Percentiles rank a stretch among this genome's conserved stretches.
phyloP scores from a whole-genome alignment of 2,797 vertebrate genomes.

The Brachyrhaphis roseni region DNA sequence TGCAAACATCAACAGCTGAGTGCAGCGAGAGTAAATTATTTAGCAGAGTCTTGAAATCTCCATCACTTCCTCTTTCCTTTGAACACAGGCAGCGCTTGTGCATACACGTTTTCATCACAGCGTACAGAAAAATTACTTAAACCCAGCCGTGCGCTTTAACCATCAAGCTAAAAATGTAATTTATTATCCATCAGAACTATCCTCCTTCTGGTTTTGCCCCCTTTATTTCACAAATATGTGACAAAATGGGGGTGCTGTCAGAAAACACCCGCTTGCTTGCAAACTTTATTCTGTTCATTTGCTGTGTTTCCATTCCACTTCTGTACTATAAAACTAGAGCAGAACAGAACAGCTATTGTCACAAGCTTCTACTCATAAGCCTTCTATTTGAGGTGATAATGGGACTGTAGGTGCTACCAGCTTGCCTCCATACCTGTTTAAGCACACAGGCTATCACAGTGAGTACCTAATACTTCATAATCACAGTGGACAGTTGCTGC shows the following conservation, averaged over 20 bases:
- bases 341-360: constrained; percentile 48
- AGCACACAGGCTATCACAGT: constrained; percentile 7
- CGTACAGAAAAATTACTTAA: constrained; percentile 36
- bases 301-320: constrained; percentile 44
- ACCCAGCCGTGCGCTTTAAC: constrained; percentile 43
- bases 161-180: constrained; percentile 58
- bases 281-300: constrained; percentile 42
- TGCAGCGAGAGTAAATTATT: constrained; percentile 75
- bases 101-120: background rate
- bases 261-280: constrained; percentile 29
- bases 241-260: constrained; percentile 34
- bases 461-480: constrained; percentile 18
- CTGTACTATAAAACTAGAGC: constrained; percentile 50
- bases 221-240: constrained; percentile 27
- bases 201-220: constrained; percentile 7
- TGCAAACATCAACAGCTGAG: constrained; percentile 48
- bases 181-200: constrained; percentile 65
- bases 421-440: constrained; percentile 34
- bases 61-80: constrained; percentile 60
- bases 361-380: constrained; percentile 16
- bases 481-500: constrained; percentile 26
- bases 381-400: constrained; percentile 43
- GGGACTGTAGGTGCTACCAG: constrained; percentile 38
- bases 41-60: constrained; percentile 67
- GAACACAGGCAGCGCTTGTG: constrained; percentile 23